Base-by-base conservation (phyloP, 2,797 vertebrate genomes). In the Gorsachius magnificus region DNA sequence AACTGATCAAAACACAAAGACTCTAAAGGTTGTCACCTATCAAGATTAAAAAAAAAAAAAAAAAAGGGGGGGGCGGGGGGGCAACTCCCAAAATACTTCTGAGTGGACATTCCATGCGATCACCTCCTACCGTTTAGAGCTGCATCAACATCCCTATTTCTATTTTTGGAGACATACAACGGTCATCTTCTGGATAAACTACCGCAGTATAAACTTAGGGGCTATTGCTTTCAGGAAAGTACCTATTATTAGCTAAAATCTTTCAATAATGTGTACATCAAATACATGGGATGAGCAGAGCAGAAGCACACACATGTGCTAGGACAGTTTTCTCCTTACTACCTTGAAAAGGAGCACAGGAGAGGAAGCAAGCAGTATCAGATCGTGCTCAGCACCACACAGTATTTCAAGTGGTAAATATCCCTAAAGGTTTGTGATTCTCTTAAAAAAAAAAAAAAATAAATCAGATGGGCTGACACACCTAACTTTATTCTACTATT, bases 21-120 rank as follows among this genome's bases (percentile, higher is more conserved):
- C 43, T 79, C 50, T 50, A 65, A 89, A 86, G 16, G 29, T 13
- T 72, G 36, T 46, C 46, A 84, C 43, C 75, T 54, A 87, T 10
- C 4, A 3, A 81, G 41, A 63, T 26, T 0, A 4, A 57, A 15
- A 24, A 16, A 35, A 17, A 43, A n/a, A 33, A 1, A 0, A 26
- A 38, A 38, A 38, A 38, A 38, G 36, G 38, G 38, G 38, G 41
- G 45, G 18, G 18, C 18, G 45, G 45, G 22, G 13, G 21, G 17
- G 71, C 9, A 72, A 28, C 20, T 82, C 46, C 28, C 20, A 63
- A 69, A 84, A 83, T 19, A 84, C 9, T 17, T 38, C 43, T 48
- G 35, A 33, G 36, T 2, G 60, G 51, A 13, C 7, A 24, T 5
- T 13, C 22, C 43, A 12, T 31, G 24, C 5, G 8, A 82, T 41